Percentiles rank a stretch among this genome's conserved stretches.
Evolutionary conservation across 92 coral and sea anemone species (phyloP).

Genomic region (Porites cylindrica): DNA sequence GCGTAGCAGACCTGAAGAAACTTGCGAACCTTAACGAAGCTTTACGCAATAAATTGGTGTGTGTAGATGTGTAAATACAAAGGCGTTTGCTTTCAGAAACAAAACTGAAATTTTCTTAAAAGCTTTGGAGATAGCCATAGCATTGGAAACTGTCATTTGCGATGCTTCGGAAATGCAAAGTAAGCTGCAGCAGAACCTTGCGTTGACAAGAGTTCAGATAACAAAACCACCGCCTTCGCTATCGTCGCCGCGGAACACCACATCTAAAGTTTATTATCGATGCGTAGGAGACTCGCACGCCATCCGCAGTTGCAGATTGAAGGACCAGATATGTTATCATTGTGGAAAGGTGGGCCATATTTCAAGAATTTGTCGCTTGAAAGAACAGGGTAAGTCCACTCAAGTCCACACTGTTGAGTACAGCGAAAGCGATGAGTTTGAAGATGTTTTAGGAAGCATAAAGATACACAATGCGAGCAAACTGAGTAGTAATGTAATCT

Average conservation of each 20-base stretch:
- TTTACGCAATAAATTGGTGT: not conserved
- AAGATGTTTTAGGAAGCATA: not conserved
- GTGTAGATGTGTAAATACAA: conserved; percentile 5
- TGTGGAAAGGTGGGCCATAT: conserved; percentile 6
- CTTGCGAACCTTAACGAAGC: not conserved
- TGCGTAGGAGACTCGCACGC: conserved; percentile 6
- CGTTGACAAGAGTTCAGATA: conserved; percentile 1
- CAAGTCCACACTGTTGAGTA: not conserved
- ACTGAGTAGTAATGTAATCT: no score
- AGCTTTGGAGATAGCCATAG: not conserved
- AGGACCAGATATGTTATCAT: conserved; percentile 6
- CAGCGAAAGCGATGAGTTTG: not conserved
- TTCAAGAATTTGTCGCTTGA: conserved; percentile 5
- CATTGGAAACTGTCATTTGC: not conserved
- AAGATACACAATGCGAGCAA: no score
- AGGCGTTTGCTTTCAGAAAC: conserved; percentile 1
- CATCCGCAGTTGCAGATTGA: not conserved
- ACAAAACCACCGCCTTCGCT: no score
- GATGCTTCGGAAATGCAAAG: conserved; percentile 11
- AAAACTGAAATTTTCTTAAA: conserved; percentile 5
- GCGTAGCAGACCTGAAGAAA: not conserved
- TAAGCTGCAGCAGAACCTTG: not conserved
- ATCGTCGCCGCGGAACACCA: not conserved
- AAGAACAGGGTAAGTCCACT: not conserved
- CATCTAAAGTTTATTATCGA: not conserved